These are phyloP conservation scores for Pachymerium ferrugineum DNA, from an alignment of 2,888 invertebrate genomes.

Conservation along the genomic window DNA sequence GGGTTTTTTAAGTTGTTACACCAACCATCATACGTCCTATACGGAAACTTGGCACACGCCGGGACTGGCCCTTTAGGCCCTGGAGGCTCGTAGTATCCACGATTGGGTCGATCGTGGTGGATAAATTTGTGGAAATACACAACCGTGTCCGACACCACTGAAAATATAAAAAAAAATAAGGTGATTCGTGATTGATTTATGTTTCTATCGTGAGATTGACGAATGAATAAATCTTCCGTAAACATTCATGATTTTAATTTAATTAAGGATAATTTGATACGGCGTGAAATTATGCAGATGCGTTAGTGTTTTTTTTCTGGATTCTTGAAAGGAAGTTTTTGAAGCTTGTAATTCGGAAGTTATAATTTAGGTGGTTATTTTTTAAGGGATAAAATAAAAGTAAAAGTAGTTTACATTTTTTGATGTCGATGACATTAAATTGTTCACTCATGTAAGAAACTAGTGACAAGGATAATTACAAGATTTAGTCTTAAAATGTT, in stretches of 20 bases:
- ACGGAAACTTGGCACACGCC: constrained; percentile 42
- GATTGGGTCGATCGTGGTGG: too few species aligned
- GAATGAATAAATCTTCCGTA: neutral
- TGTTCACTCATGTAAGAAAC: neutral
- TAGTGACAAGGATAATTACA: constrained; percentile 13
- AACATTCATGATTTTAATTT: too few species aligned
- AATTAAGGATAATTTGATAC: neutral
- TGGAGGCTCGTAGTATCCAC: neutral
- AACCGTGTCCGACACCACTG: neutral
- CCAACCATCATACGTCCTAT: constrained; percentile 45
- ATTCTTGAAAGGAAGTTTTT: neutral
- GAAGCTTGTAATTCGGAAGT: neutral
- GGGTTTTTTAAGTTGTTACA: constrained; percentile 50
- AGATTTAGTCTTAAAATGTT: neutral
- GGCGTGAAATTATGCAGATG: neutral
- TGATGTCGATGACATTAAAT: constrained; percentile 3
- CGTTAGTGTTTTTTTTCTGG: too few species aligned
- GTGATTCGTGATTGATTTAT: neutral
- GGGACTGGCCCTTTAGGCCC: neutral
- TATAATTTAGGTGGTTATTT: neutral
- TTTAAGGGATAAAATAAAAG: neutral
- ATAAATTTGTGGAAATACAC: neutral
- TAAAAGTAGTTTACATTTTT: too few species aligned
- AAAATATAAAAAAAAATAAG: neutral
- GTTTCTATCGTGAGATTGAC: neutral